Conservation (phyloP, 2,113 vertebrate species). For the Mastomys natalensis region DNA sequence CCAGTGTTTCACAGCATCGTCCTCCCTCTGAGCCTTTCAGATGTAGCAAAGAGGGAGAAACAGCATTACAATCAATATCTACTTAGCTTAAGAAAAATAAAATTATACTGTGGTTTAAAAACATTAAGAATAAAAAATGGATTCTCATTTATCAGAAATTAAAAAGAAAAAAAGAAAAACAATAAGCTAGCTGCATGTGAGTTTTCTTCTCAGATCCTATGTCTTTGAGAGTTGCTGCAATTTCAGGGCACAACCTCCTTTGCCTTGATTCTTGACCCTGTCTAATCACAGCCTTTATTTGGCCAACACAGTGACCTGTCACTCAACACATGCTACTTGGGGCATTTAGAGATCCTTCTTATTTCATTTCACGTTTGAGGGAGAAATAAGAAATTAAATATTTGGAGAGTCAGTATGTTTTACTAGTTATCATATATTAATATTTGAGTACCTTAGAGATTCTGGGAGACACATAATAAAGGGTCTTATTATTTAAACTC, state of each 20-base stretch:
- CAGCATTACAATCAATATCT: conserved; percentile 10
- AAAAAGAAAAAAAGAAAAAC: conserved; percentile 2
- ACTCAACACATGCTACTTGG: not conserved
- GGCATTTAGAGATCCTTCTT: not conserved
- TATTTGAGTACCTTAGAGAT: conserved; percentile 48
- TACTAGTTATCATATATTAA: conserved; percentile 30
- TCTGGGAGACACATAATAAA: conserved; percentile 46
- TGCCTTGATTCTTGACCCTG: not conserved
- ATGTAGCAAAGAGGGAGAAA: not conserved
- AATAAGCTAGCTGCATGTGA: not conserved
- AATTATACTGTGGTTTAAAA: conserved; percentile 43
- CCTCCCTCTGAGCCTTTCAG: conserved; percentile 25
- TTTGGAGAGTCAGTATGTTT: conserved; percentile 44
- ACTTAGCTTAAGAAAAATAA: conserved; percentile 57
- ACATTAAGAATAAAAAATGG: not conserved
- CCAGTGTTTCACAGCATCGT: conserved; percentile 5
- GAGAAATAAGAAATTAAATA: not conserved
- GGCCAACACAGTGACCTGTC: conserved; percentile 5
- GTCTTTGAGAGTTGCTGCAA: not conserved
- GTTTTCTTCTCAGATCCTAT: not conserved
- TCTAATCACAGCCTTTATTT: conserved; percentile 2
- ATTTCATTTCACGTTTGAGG: conserved; percentile 9
- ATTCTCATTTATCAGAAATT: conserved; percentile 41
- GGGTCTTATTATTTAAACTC: conserved; percentile 42
- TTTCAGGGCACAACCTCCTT: not conserved